A percentile compares a stretch with the other conserved stretches of the same genome.
Conservation (phyloP, 1,140 invertebrate species). For the Bilobella aurantiaca region DNA sequence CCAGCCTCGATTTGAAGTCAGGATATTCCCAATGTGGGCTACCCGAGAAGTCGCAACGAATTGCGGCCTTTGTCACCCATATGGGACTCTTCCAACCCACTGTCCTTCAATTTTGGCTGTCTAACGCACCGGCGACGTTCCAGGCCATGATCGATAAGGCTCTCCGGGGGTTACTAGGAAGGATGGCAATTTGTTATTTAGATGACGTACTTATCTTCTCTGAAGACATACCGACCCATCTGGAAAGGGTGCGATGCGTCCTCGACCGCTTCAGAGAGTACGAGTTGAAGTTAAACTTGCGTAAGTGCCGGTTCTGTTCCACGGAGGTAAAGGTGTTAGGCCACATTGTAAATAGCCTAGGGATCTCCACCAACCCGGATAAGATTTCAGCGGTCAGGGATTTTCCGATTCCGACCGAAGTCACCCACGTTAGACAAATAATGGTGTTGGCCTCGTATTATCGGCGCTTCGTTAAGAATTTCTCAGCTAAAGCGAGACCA, state of each 20-base stretch:
- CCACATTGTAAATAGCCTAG: no score
- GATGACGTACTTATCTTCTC: neutral
- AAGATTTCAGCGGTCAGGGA: no score
- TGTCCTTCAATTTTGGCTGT: neutral
- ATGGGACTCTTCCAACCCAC: neutral
- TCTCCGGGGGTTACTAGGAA: neutral
- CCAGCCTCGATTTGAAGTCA: neutral
- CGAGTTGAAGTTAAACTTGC: no score
- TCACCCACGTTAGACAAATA: no score
- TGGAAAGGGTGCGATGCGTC: no score
- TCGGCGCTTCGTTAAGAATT: constrained; percentile 39
- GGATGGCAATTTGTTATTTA: neutral
- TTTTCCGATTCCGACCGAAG: no score
- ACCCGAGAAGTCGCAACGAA: neutral
- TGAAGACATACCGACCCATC: no score
- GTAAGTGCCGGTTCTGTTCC: no score
- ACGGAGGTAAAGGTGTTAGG: no score
- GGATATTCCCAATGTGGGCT: neutral
- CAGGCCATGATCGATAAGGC: neutral
- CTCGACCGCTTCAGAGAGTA: no score
- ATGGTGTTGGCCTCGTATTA: constrained; percentile 38
- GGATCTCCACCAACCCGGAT: no score
- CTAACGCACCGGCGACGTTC: neutral
- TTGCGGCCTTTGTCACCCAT: neutral
- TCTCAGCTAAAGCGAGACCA: constrained; percentile 35